phyloP scores from a whole-genome alignment of 2,113 vertebrate species.

The Pongo pygmaeus region DNA sequence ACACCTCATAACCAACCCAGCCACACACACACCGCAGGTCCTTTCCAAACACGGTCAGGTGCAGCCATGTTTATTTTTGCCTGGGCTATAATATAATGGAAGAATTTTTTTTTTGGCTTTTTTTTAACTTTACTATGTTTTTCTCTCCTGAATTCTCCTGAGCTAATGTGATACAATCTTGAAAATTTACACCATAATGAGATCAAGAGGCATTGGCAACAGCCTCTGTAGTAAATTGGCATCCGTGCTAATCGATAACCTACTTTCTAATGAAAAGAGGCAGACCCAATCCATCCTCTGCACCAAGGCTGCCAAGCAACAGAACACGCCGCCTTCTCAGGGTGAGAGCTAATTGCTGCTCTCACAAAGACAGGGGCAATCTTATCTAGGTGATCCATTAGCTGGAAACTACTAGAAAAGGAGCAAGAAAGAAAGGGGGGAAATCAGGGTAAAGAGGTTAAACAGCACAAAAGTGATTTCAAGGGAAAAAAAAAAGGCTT shows the following conservation, averaged over 20 bases:
- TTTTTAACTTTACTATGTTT: not conserved
- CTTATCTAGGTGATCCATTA: constrained; percentile 81
- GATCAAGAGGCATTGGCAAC: constrained; percentile 49
- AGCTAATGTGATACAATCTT: constrained; percentile 64
- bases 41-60: not conserved
- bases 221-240: constrained; percentile 51
- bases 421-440: not conserved
- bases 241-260: constrained; percentile 73
- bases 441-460: constrained; percentile 69
- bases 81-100: not conserved
- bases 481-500: constrained; percentile 22
- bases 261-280: constrained; percentile 70
- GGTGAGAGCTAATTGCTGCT: constrained; percentile 79
- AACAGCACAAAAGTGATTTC: constrained; percentile 63
- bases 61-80: not conserved
- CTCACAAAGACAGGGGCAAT: constrained; percentile 77
- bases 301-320: constrained; percentile 64
- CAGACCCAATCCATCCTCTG: constrained; percentile 53
- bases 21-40: not conserved
- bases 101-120: not conserved
- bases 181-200: constrained; percentile 62
- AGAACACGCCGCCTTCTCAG: constrained; percentile 63
- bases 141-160: constrained; percentile 49
- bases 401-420: constrained; percentile 67
- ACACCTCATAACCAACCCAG: not conserved